A percentile compares a stretch with the other conserved stretches of the same genome.
Evolutionary conservation across 2,797 vertebrate genomes (phyloP).

Genomic region (Acrossocheilus wenchowensis): DNA sequence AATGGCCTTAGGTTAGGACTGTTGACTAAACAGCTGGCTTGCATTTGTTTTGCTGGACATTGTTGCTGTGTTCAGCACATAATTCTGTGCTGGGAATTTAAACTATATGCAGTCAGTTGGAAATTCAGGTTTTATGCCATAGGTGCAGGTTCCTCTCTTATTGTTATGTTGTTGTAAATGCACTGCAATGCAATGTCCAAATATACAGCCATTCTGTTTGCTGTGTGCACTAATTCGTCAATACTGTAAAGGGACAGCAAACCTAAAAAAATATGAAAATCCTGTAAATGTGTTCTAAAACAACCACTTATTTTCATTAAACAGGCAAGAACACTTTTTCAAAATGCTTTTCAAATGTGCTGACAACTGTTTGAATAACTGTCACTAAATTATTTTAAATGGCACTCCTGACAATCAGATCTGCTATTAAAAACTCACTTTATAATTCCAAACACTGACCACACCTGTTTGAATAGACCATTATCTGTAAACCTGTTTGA

Average conservation of each 20-base stretch:
- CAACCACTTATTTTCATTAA: background rate
- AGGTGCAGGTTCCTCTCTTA: background rate
- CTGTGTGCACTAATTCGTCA: background rate
- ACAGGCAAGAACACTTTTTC: background rate
- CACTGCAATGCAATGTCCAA: too few relatives aligned
- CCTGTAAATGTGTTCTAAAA: background rate
- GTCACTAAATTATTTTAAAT: constrained; percentile 7
- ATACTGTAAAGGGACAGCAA: background rate
- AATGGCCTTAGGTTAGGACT: background rate
- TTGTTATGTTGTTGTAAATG: background rate
- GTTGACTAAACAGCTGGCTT: constrained; percentile 40
- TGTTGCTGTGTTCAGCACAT: constrained; percentile 9
- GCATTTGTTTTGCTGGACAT: constrained; percentile 18
- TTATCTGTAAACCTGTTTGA: constrained; percentile 45
- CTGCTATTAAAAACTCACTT: background rate
- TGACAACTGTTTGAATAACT: constrained; percentile 8
- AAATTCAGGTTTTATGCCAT: background rate
- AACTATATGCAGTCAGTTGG: constrained; percentile 3
- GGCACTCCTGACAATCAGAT: background rate
- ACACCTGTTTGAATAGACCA: background rate
- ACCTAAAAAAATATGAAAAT: background rate
- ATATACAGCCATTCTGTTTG: background rate
- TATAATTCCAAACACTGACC: background rate
- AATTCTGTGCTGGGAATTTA: background rate
- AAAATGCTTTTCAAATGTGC: background rate